These are phyloP conservation scores for Oppia nitens DNA, from an alignment of 1,140 invertebrate genomes.

Conservation along the genomic window DNA sequence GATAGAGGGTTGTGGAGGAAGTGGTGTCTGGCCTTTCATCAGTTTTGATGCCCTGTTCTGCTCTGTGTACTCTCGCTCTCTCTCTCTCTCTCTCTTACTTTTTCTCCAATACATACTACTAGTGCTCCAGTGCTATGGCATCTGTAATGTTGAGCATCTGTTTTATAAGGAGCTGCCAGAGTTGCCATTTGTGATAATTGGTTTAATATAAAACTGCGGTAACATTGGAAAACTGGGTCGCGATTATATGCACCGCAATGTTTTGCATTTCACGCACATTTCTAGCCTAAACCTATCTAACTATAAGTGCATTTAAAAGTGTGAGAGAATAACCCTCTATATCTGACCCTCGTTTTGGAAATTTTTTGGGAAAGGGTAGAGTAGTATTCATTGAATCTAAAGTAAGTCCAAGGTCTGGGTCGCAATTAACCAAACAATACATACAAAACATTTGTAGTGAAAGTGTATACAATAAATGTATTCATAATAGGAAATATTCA, in stretches of 20 bases:
- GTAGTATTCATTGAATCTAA: no score
- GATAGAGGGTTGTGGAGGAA: not conserved
- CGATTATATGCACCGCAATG: not conserved
- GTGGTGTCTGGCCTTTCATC: not conserved
- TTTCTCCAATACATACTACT: no score
- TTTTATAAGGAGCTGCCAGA: no score
- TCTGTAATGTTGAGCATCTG: not conserved
- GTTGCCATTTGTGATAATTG: not conserved
- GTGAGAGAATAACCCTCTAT: not conserved
- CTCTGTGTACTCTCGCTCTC: no score
- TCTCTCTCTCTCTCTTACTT: no score
- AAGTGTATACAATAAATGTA: no score
- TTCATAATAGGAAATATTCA: not conserved
- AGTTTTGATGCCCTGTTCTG: no score
- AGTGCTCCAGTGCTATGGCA: not conserved
- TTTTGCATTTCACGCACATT: not conserved
- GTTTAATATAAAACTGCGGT: not conserved
- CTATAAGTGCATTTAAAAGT: no score
- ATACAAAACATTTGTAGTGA: not conserved
- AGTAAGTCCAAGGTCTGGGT: not conserved
- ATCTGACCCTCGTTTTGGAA: not conserved
- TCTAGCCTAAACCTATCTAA: not conserved
- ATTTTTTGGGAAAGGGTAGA: not conserved
- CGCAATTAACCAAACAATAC: not conserved
- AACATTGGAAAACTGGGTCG: not conserved